Evolutionary conservation across 2,888 invertebrate species (phyloP).

Genomic region (Parnassius mnemosyne): DNA sequence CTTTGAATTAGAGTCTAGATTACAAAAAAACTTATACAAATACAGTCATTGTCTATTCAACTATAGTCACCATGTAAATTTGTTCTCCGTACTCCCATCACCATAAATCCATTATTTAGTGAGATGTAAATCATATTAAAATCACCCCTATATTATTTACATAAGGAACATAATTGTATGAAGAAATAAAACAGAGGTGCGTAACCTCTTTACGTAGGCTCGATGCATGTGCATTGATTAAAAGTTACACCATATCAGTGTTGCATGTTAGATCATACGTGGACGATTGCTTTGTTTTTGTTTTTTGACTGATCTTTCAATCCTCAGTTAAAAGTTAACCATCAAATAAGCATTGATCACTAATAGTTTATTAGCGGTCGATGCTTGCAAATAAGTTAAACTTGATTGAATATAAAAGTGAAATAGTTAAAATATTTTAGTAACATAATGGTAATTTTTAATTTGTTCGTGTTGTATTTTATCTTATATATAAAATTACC

Average conservation of each 20-base stretch:
- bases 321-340: no score
- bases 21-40: background rate
- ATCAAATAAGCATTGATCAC: no score
- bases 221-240: conserved; percentile 11
- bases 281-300: no score
- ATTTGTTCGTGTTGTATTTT: no score
- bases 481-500: no score
- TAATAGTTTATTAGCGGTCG: no score
- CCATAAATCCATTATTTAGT: conserved; percentile 12
- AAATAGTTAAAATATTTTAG: no score
- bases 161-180: conserved; percentile 11
- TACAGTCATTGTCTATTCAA: conserved; percentile 31
- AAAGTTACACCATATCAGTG: background rate
- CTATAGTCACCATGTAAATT: conserved; percentile 33
- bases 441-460: no score
- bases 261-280: no score
- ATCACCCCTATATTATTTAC: background rate
- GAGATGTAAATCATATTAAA: background rate
- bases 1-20: conserved; percentile 7
- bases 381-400: no score
- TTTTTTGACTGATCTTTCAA: no score
- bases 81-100: conserved; percentile 23
- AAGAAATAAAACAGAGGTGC: background rate
- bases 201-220: conserved; percentile 5
- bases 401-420: no score